Evolutionary conservation across 2,113 vertebrate species (phyloP), one percentile per base, ranked within the genome.

Genomic region (Vicugna pacos): DNA sequence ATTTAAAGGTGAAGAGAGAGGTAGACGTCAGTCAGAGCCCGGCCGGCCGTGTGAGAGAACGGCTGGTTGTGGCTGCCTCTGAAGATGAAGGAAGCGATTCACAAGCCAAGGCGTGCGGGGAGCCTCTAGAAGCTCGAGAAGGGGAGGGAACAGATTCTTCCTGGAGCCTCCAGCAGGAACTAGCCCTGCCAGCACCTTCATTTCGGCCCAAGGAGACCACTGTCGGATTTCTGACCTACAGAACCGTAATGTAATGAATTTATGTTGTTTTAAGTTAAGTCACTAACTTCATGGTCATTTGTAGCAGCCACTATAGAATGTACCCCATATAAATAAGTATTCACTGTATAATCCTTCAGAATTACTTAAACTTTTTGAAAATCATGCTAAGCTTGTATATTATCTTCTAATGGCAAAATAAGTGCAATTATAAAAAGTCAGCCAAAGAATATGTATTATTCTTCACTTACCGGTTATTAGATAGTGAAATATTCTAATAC

Each of bases 341-440:
- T 48, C 17, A 86, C 38, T 89, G 7, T 17, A 35, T 69, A 86
- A 81, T 62, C 32, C 16, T 75, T 73, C 13, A 54, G 13, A 88
- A 90, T 67, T 84, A 65, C 42, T 58, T 80, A 79, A 87, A 92
- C 6, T 8, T 88, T 86, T 93, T 86, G 13, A 92, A 94, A 85
- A 67, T 60, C 48, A 22, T 76, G 3, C 58, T 76, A 69, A 64
- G 52, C 2, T 86, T 60, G 70, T 38, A 35, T 48, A 54, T 56
- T 92, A 62, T 81, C 62, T 32, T 89, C 56, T 58, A 80, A 70
- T 69, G 11, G 30, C 8, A 22, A 91, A 90, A 64, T 32, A 52
- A 8, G 79, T 56, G 28, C 54, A 54, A 70, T 42, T 75, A n/a
- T 76, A 84, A 81, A 76, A 80, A 67, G 12, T 19, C 20, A 10